Base-by-base conservation (phyloP, 2,888 invertebrate species). In the Agrochola lychnidis region DNA sequence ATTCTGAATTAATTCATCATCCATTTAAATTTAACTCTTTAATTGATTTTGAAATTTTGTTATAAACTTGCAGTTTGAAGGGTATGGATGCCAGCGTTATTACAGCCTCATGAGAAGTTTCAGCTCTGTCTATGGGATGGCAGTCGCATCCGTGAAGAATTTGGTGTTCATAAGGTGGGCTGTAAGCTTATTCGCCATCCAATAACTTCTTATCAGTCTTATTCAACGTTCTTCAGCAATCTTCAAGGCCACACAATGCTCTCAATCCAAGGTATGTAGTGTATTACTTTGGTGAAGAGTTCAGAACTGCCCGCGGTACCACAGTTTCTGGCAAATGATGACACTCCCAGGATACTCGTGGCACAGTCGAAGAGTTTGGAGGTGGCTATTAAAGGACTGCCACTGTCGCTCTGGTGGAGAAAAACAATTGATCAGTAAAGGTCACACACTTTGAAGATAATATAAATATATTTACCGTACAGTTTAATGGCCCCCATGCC, bases 241-340 rank as follows among this genome's bases (percentile, higher is more conserved):
- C 10, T 10, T 76, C 36, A 78, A 59, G 79, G 36, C 78, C 78
- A 78, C 2, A 78, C 71, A 1, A 66, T 22, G 59, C 64, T 66
- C 16, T 78, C 71, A 36, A 78, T 82, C 81, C 81, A 82, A 22
- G 77, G 56, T 7, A 82, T 30, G 9, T 82, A 82, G 9, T 61
- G 30, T 12, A 73, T 14, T 0, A 82, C 82, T 56, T 63, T 82
- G 42, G 73, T 78, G 63, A 77, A 82, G 0, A 82, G 63, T 4
- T 51, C 73, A 0, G 81, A 77, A 25, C 81, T 73, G n/a, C 63
- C 68, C 0, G 62, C 66, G 3, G 73, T 70, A 6, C 81, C 81
- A 51, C 81, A 82, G 1, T 40, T 45, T n/a, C 66, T 82, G 5
- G 48, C 78, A 4, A 64, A 30, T 16, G 81, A 73, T 4, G 70